Evolutionary conservation across 2,888 invertebrate genomes (phyloP), one percentile per base, ranked within the genome.

Genomic region (Platycheirus albimanus): DNA sequence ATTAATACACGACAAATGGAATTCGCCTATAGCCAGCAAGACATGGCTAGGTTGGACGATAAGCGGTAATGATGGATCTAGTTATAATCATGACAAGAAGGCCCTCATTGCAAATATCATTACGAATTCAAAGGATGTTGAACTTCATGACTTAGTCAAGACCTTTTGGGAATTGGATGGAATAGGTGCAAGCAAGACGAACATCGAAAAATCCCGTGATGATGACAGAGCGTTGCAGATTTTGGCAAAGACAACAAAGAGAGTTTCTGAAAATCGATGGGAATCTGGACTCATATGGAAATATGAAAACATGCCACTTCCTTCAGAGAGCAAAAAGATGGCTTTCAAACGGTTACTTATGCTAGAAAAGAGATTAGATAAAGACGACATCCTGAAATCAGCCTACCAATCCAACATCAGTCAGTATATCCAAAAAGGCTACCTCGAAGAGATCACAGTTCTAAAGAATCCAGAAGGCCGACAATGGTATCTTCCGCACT

Each of bases 1-100:
- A 15, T 13, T 41, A 41, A 41, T 41, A 13, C 41, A 41, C 13
- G 41, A 41, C 41, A 41, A 15, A 41, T 41, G 41, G 41, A n/a
- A n/a, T n/a, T n/a, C n/a, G n/a, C n/a, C n/a, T n/a, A n/a, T n/a
- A n/a, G n/a, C n/a, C n/a, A n/a, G n/a, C n/a, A n/a, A n/a, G n/a
- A n/a, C n/a, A n/a, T n/a, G n/a, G n/a, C n/a, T n/a, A n/a, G n/a
- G n/a, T n/a, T n/a, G n/a, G n/a, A n/a, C n/a, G n/a, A n/a, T n/a
- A n/a, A n/a, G n/a, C n/a, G n/a, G n/a, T n/a, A n/a, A n/a, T n/a
- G n/a, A n/a, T n/a, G n/a, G n/a, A n/a, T n/a, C n/a, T n/a, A n/a
- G n/a, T n/a, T n/a, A n/a, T n/a, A 41, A 41, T 13, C 24, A 36
- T 3, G 36, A 36, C 0, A 36, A 11, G 24, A 24, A 24, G 24